Percentiles rank a stretch among this genome's conserved stretches.
phyloP scores from a whole-genome alignment of 2,888 invertebrate species.

The Laothoe populi region DNA sequence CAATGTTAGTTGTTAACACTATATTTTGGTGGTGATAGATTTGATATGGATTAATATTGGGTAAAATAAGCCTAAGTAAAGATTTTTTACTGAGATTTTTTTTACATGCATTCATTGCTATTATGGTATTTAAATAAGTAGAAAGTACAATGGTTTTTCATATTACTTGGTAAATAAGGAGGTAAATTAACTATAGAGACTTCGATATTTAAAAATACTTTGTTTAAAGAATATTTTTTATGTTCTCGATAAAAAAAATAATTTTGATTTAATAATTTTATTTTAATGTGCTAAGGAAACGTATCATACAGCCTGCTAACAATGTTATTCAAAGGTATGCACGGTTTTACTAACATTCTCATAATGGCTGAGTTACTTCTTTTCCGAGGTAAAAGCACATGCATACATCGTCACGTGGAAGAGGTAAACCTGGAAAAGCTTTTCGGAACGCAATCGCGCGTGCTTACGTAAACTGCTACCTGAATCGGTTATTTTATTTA shows the following conservation, averaged over 20 bases:
- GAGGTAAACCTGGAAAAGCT: conserved; percentile 40
- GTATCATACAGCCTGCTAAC: not conserved
- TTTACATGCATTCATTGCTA: too few species aligned
- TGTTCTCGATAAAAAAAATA: too few species aligned
- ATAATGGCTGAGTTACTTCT: conserved; percentile 29
- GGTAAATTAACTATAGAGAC: too few species aligned
- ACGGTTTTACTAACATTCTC: conserved; percentile 10
- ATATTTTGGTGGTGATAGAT: not conserved
- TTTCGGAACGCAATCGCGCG: conserved; percentile 40
- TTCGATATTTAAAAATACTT: too few species aligned
- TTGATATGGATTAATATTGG: not conserved
- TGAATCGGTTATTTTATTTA: conserved; percentile 12
- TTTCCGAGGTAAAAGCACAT: conserved; percentile 36
- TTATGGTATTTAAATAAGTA: too few species aligned
- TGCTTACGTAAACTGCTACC: conserved; percentile 40
- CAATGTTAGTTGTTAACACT: conserved; percentile 20
- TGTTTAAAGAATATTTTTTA: too few species aligned
- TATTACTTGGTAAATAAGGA: too few species aligned
- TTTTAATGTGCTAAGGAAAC: not conserved
- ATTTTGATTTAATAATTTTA: too few species aligned
- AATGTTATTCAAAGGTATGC: not conserved
- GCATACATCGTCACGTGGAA: conserved; percentile 36
- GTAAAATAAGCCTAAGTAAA: not conserved
- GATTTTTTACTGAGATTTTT: too few species aligned
- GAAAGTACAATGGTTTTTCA: too few species aligned